phyloP scores from a whole-genome alignment of 2,797 vertebrate species.

The Cryptoblepharus egeriae region DNA sequence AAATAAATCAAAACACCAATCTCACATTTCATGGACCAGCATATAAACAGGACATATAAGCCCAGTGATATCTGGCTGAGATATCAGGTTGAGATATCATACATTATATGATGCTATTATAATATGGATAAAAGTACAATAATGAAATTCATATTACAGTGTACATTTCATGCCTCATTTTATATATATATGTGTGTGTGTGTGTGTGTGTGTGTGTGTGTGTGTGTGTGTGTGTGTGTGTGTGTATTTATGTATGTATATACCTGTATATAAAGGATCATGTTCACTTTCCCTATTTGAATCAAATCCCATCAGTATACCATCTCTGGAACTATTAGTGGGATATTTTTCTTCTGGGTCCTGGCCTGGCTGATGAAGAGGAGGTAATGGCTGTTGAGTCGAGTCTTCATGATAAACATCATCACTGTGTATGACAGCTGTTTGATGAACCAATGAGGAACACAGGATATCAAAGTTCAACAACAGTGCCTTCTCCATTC shows the following conservation, averaged over 20 bases:
- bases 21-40: not conserved
- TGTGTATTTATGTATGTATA: not conserved
- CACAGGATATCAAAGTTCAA: slow-evolving; percentile 1
- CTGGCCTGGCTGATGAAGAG: slow-evolving; percentile 22
- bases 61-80: not conserved
- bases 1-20: not conserved
- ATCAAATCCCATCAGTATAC: slow-evolving; percentile 29
- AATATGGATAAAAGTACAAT: not conserved
- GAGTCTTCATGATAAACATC: slow-evolving; percentile 13
- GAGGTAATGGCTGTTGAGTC: slow-evolving; percentile 16
- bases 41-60: not conserved
- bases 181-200: not conserved
- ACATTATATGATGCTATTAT: not conserved
- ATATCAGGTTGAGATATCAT: not conserved
- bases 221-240: no score
- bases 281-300: slow-evolving; percentile 30
- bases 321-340: slow-evolving; percentile 23
- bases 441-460: slow-evolving; percentile 27
- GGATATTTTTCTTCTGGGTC: slow-evolving; percentile 16
- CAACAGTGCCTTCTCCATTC: not conserved
- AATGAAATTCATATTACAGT: not conserved
- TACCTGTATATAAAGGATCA: slow-evolving; percentile 40
- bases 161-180: not conserved
- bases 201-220: no score
- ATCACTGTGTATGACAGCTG: slow-evolving; percentile 17